Conservation (phyloP, 2,113 vertebrate genomes). For the Rutilus rutilus region DNA sequence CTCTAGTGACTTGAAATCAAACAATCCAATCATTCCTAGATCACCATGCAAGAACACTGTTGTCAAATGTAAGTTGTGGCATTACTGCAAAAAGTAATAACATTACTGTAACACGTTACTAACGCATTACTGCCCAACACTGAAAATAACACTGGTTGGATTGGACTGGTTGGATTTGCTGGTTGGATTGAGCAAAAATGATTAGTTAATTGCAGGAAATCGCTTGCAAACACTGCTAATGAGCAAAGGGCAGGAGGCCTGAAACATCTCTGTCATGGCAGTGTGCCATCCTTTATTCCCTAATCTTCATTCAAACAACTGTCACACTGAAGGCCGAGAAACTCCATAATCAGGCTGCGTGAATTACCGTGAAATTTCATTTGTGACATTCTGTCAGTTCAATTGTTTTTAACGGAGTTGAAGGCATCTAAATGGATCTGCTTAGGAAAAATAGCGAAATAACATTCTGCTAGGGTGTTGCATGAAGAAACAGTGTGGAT, state of each 20-base stretch:
- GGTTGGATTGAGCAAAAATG: neutral
- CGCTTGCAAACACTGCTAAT: neutral
- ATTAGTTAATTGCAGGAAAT: slow-evolving; percentile 28
- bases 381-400: slow-evolving; percentile 14
- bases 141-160: slow-evolving; percentile 1
- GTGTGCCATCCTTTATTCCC: neutral
- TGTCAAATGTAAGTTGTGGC: too few relatives aligned
- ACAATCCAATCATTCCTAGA: too few relatives aligned
- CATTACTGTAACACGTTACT: too few relatives aligned
- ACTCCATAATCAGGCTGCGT: slow-evolving; percentile 10
- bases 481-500: neutral
- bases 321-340: neutral
- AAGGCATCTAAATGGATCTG: neutral
- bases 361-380: slow-evolving; percentile 5
- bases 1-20: too few relatives aligned
- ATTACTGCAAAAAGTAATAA: too few relatives aligned
- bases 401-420: neutral
- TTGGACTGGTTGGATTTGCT: neutral
- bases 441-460: neutral
- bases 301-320: neutral
- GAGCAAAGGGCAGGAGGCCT: neutral
- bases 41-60: too few relatives aligned
- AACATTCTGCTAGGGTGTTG: neutral
- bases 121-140: too few relatives aligned
- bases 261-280: slow-evolving; percentile 4